These are phyloP conservation scores for Hippolais icterina DNA, from an alignment of 2,113 vertebrate species.

Conservation along the genomic window DNA sequence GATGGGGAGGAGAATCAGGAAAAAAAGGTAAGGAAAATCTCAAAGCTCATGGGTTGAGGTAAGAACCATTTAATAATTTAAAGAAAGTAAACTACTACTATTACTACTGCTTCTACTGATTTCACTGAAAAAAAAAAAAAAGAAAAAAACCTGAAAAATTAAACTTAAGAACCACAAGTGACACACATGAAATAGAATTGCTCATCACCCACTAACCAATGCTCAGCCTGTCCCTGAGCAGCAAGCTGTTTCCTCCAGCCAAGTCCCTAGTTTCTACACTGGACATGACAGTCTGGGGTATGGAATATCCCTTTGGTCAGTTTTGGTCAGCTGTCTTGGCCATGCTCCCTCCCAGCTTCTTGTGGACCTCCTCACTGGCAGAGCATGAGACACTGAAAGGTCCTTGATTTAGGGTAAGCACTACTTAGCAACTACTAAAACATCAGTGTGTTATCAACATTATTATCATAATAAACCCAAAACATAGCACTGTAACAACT, in stretches of 20 bases:
- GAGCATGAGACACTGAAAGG: not conserved
- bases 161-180: not conserved
- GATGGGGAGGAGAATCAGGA: no score
- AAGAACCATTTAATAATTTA: not conserved
- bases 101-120: not conserved
- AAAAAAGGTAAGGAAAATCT: not conserved
- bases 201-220: fast-evolving
- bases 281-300: not conserved
- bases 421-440: not conserved
- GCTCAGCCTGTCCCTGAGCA: not conserved
- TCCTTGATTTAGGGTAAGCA: not conserved
- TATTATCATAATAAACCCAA: not conserved
- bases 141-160: not conserved
- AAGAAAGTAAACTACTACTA: not conserved
- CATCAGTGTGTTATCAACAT: not conserved
- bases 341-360: not conserved
- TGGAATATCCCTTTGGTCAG: not conserved
- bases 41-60: not conserved
- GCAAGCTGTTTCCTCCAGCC: not conserved
- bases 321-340: not conserved
- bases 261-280: not conserved
- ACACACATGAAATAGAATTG: not conserved
- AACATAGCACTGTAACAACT: not conserved
- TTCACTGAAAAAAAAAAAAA: not conserved
- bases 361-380: not conserved